Percentiles rank a stretch among this genome's conserved stretches.
These are phyloP conservation scores for Stichopus chloronotus DNA, from an alignment of 35 echinoderm and acorn worm species.

Conservation along the genomic window DNA sequence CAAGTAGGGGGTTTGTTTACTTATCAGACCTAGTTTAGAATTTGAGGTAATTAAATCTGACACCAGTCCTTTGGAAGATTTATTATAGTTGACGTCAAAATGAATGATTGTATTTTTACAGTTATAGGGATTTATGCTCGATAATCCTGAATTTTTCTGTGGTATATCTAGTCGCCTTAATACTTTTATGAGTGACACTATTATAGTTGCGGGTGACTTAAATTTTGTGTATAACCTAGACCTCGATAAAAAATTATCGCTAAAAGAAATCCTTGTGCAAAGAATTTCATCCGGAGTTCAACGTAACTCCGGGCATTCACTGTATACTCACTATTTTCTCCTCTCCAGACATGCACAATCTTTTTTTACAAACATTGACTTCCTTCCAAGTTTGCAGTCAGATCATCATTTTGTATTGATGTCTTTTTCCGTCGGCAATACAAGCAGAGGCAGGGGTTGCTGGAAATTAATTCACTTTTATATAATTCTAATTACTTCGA, in stretches of 20 bases:
- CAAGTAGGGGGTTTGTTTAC: not conserved
- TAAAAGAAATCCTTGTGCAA: not conserved
- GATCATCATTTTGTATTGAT: not conserved
- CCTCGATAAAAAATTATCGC: not conserved
- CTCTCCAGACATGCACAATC: not conserved
- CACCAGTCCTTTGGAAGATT: not conserved
- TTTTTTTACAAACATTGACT: too few relatives aligned
- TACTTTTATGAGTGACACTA: not conserved
- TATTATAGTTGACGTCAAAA: constrained; percentile 1
- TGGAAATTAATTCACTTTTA: not conserved
- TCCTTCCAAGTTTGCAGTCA: too few relatives aligned
- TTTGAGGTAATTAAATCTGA: not conserved
- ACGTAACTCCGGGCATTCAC: not conserved
- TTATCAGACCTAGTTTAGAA: not conserved
- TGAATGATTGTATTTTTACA: constrained; percentile 3
- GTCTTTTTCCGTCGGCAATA: not conserved
- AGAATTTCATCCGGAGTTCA: not conserved
- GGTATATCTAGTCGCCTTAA: not conserved
- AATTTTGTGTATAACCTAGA: not conserved
- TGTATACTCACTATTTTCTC: not conserved
- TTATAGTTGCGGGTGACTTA: not conserved
- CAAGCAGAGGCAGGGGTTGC: not conserved
- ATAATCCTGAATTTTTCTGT: not conserved
- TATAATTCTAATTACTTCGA: not conserved
- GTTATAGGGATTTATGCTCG: not conserved